Percentiles rank a stretch among this genome's conserved stretches.
Evolutionary conservation across 2,797 vertebrate species (phyloP).

Genomic region (Melanotaenia maccullochi): DNA sequence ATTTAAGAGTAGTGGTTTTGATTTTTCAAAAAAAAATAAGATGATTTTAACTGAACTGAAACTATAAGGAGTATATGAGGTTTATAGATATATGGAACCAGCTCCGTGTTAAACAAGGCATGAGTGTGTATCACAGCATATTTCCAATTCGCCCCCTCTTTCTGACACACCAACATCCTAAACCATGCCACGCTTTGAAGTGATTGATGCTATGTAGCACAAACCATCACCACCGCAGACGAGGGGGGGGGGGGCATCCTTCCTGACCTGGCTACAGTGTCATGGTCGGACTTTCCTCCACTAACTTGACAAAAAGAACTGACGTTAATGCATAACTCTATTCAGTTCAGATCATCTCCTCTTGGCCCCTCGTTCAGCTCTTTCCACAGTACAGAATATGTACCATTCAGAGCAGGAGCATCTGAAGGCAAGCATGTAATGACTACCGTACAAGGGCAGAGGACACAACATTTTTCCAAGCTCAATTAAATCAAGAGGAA

Average conservation of each 20-base stretch:
- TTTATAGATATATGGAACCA: neutral
- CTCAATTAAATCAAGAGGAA: slow-evolving; percentile 64
- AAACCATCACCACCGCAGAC: slow-evolving; percentile 50
- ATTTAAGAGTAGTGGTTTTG: neutral
- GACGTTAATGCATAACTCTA: slow-evolving; percentile 34
- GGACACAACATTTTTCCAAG: slow-evolving; percentile 65
- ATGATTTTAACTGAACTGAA: neutral
- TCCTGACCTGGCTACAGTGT: slow-evolving; percentile 75
- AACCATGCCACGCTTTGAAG: slow-evolving; percentile 57
- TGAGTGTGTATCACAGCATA: slow-evolving; percentile 54
- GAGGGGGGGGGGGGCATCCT: slow-evolving; percentile 69
- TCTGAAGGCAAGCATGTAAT: slow-evolving; percentile 52
- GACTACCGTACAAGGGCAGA: slow-evolving; percentile 44
- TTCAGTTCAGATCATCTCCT: slow-evolving; percentile 65
- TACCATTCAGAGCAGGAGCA: slow-evolving; percentile 65
- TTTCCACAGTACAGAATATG: slow-evolving; percentile 68
- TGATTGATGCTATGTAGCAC: slow-evolving; percentile 69
- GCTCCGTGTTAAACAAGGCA: slow-evolving; percentile 30
- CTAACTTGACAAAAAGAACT: slow-evolving; percentile 28
- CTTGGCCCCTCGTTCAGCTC: slow-evolving; percentile 61
- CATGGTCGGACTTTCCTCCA: slow-evolving; percentile 73
- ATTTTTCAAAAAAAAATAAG: neutral
- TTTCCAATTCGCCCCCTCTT: slow-evolving; percentile 49
- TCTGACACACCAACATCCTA: slow-evolving; percentile 61
- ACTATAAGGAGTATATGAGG: neutral